These are phyloP conservation scores for Phataginus tetradactyla DNA, from an alignment of 2,797 vertebrate genomes.

Conservation along the genomic window DNA sequence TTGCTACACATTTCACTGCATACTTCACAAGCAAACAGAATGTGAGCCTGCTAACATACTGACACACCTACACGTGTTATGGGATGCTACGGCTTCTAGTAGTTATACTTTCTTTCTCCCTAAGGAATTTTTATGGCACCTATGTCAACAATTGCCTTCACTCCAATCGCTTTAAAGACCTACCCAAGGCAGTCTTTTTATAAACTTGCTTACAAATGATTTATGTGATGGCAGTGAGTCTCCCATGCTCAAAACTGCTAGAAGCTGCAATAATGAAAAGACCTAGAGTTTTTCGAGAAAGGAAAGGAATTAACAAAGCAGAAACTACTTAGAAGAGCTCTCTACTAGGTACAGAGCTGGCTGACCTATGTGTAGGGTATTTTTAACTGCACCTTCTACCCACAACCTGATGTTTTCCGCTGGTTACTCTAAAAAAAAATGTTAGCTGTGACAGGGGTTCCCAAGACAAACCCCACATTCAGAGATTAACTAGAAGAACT, in stretches of 20 bases:
- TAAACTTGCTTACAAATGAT: slow-evolving; percentile 25
- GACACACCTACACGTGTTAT: not conserved
- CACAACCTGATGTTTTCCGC: not conserved
- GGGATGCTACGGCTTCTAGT: not conserved
- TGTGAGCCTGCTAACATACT: not conserved
- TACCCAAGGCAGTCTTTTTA: not conserved
- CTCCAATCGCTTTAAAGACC: slow-evolving; percentile 3
- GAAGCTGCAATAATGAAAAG: not conserved
- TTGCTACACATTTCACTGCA: not conserved
- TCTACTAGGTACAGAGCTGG: not conserved
- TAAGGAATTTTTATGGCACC: not conserved
- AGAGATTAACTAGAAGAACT: not conserved
- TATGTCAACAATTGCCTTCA: slow-evolving; percentile 4
- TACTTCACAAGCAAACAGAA: not conserved
- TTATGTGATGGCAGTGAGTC: not conserved
- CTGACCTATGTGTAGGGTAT: not conserved
- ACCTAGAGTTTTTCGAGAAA: not conserved
- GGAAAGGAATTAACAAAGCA: slow-evolving; percentile 18
- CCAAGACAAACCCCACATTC: not conserved
- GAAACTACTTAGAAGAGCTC: not conserved
- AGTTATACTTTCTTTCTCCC: not conserved
- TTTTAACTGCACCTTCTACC: not conserved
- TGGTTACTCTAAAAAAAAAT: not conserved
- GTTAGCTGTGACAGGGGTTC: not conserved
- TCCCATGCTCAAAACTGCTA: not conserved